Evolutionary conservation across 92 coral and sea anemone species (phyloP).

Genomic region (Zoanthus sociatus): DNA sequence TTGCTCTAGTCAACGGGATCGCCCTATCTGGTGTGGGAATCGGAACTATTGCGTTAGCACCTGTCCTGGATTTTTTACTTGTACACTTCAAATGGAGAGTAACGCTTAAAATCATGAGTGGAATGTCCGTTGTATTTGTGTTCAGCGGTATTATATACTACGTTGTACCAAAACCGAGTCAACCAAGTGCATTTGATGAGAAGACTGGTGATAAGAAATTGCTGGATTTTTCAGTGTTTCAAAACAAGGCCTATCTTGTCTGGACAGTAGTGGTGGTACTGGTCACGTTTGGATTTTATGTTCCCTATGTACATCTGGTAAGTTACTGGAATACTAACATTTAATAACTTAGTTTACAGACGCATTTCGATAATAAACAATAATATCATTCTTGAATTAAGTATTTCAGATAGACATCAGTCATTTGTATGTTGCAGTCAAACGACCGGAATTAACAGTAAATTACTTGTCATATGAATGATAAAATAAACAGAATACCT

Average conservation of each 20-base stretch:
- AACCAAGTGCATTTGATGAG: constrained; percentile 31
- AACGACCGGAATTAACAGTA: too few species aligned
- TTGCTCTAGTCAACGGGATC: constrained; percentile 88
- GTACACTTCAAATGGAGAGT: constrained; percentile 76
- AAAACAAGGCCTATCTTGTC: constrained; percentile 82
- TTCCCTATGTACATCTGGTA: constrained; percentile 89
- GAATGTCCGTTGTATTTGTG: constrained; percentile 63
- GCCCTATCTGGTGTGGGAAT: constrained; percentile 91
- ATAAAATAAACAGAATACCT: too few species aligned
- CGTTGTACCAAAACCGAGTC: constrained; percentile 64
- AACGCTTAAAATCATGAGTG: constrained; percentile 78
- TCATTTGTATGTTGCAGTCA: too few species aligned
- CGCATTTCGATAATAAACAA: too few species aligned
- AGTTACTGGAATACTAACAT: constrained; percentile 24
- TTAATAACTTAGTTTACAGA: too few species aligned
- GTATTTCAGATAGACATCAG: neutral
- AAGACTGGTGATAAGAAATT: constrained; percentile 24
- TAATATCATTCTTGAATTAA: too few species aligned
- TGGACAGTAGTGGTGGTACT: constrained; percentile 68
- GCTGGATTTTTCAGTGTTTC: constrained; percentile 69
- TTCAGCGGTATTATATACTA: constrained; percentile 72
- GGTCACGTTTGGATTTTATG: constrained; percentile 84
- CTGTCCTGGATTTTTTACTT: constrained; percentile 70
- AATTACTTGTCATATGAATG: too few species aligned
- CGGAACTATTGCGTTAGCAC: constrained; percentile 85